A percentile compares a stretch with the other conserved stretches of the same genome.
Conservation (phyloP, 2,113 vertebrate species). For the Gambusia affinis region DNA sequence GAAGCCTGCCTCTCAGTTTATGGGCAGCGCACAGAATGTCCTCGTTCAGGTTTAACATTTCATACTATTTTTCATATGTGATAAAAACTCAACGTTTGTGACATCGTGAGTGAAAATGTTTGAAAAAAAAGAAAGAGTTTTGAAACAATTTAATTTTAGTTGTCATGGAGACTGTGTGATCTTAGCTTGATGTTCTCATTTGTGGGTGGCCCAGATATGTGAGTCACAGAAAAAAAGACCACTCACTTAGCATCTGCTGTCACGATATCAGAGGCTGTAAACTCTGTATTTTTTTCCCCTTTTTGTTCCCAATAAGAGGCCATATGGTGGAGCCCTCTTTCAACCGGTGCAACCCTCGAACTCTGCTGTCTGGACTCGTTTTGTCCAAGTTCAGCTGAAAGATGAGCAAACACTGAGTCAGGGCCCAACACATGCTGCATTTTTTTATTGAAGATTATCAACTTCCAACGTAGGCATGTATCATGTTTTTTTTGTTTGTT, state of each 20-base stretch:
- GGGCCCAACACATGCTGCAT: not conserved
- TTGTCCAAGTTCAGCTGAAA: conserved; percentile 15
- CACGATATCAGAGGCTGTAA: conserved; percentile 69
- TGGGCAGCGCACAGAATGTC: not conserved
- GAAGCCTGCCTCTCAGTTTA: not conserved
- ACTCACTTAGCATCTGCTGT: conserved; percentile 72
- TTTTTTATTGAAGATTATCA: conserved; percentile 15
- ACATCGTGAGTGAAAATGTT: conserved; percentile 11
- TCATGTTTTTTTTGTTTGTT: not conserved
- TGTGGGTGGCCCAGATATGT: conserved; percentile 72
- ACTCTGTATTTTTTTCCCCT: conserved; percentile 42
- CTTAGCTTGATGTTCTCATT: conserved; percentile 55
- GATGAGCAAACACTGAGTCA: conserved; percentile 12
- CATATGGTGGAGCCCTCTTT: conserved; percentile 49
- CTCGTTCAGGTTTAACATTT: not conserved
- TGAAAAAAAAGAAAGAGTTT: conserved; percentile 36
- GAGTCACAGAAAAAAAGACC: conserved; percentile 75
- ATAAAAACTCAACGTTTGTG: conserved; percentile 6
- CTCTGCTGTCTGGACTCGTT: conserved; percentile 3
- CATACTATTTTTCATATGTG: not conserved
- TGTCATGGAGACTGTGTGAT: conserved; percentile 77
- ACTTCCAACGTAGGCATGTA: not conserved
- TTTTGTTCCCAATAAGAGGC: conserved; percentile 47
- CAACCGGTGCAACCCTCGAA: conserved; percentile 13
- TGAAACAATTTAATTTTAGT: conserved; percentile 70